Percentiles rank a stretch among this genome's conserved stretches.
These are phyloP conservation scores for Habroteleia sp. DNA, from an alignment of 2,888 invertebrate species.

Conservation along the genomic window DNA sequence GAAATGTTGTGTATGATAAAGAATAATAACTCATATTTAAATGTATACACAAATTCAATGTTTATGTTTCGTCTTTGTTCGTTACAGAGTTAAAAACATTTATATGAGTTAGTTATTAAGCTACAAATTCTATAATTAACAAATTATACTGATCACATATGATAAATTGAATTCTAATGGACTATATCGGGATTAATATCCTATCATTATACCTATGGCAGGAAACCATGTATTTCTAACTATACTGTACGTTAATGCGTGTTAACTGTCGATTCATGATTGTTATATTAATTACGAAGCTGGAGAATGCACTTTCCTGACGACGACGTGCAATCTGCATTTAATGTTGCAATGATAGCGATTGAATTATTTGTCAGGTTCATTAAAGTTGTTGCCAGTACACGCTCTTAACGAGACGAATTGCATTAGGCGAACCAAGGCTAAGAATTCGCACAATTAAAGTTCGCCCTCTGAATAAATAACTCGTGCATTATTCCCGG, in stretches of 20 bases:
- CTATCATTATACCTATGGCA: no score
- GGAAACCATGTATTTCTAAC: no score
- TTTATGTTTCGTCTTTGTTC: no score
- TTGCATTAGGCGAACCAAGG: constrained; percentile 31
- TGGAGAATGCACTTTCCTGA: constrained; percentile 11
- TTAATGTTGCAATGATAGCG: constrained; percentile 24
- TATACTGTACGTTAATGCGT: constrained; percentile 1
- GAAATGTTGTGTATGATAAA: no score
- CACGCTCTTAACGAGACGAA: constrained; percentile 11
- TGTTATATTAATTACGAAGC: constrained; percentile 22
- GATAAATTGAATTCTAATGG: constrained; percentile 13
- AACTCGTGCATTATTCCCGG: neutral
- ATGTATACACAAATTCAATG: no score
- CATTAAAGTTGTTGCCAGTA: neutral
- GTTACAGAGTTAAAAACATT: no score
- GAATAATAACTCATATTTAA: no score
- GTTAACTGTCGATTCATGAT: constrained; percentile 16
- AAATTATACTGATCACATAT: neutral
- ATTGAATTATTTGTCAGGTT: constrained; percentile 28
- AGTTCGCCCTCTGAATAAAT: constrained; percentile 7
- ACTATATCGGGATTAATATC: constrained; percentile 12
- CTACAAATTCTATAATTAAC: constrained; percentile 4
- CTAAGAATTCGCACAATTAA: constrained; percentile 25
- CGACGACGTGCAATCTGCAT: constrained; percentile 11
- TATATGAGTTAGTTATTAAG: no score